A percentile compares a stretch with the other conserved stretches of the same genome.
These are phyloP conservation scores for Rana temporaria DNA, from an alignment of 2,113 vertebrate species.

Conservation along the genomic window DNA sequence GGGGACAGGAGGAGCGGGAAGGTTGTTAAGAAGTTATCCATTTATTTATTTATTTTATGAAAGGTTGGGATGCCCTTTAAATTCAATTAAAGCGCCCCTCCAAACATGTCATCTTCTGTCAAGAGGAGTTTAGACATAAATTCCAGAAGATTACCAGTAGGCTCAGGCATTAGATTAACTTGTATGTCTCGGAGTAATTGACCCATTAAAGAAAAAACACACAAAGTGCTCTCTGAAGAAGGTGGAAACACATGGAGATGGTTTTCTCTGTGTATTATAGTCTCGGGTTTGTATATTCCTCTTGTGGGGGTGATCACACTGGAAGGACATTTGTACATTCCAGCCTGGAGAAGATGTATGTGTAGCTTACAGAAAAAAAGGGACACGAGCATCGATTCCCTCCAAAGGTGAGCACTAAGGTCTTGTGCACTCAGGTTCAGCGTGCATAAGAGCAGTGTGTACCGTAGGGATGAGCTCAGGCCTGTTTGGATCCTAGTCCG, in stretches of 20 bases:
- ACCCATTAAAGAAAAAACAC: background rate
- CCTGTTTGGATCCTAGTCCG: too few species aligned
- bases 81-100: background rate
- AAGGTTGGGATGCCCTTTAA: too few species aligned
- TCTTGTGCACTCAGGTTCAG: too few species aligned
- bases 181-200: background rate
- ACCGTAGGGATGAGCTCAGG: too few species aligned
- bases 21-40: too few species aligned
- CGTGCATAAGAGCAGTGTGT: too few species aligned
- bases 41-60: too few species aligned
- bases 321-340: background rate
- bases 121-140: background rate
- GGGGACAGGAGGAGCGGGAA: too few species aligned
- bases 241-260: background rate
- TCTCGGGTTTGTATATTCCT: conserved; percentile 16
- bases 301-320: background rate
- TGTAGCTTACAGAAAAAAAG: too few species aligned
- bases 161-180: too few species aligned
- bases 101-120: background rate
- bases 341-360: background rate
- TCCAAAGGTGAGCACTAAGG: too few species aligned
- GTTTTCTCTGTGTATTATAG: conserved; percentile 4
- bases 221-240: background rate
- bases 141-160: background rate
- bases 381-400: too few species aligned